Evolutionary conservation across 2,888 invertebrate genomes (phyloP).

Genomic region (Biston stratarius): DNA sequence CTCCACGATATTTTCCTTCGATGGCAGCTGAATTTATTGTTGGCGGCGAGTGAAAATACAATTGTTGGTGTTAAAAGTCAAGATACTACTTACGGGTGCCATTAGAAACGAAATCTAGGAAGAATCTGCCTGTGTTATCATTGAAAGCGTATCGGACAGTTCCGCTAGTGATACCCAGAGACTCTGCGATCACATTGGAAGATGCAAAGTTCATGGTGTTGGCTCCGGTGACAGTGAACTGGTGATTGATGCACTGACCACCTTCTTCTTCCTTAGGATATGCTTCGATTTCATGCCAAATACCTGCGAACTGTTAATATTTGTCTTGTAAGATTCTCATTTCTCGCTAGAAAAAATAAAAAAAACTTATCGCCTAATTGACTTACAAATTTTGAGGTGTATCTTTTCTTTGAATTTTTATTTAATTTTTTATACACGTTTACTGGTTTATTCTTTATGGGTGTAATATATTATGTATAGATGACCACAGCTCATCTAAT

Average conservation of each 20-base stretch:
- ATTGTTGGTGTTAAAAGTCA: neutral
- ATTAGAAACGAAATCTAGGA: conserved; percentile 48
- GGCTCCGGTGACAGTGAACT: conserved; percentile 47
- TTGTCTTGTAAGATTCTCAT: neutral
- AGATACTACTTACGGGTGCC: conserved; percentile 42
- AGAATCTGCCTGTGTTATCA: conserved; percentile 60
- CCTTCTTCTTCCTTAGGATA: conserved; percentile 62
- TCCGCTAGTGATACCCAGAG: conserved; percentile 47
- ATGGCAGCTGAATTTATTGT: too few species aligned
- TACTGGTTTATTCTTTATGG: too few species aligned
- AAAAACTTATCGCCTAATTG: too few species aligned
- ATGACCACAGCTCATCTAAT: too few species aligned
- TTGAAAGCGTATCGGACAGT: conserved; percentile 49
- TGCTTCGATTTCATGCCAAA: conserved; percentile 65
- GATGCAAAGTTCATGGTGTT: conserved; percentile 55
- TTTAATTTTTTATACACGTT: too few species aligned
- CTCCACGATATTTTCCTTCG: too few species aligned
- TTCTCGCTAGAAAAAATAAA: too few species aligned
- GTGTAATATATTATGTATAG: too few species aligned
- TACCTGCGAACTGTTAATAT: conserved; percentile 59
- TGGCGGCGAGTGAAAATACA: neutral
- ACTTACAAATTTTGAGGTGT: too few species aligned
- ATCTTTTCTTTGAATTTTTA: too few species aligned
- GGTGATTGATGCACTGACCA: conserved; percentile 67
- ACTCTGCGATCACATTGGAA: conserved; percentile 55